Evolutionary conservation across 2,888 invertebrate species (phyloP).

Genomic region (Augochlorella aurata): DNA sequence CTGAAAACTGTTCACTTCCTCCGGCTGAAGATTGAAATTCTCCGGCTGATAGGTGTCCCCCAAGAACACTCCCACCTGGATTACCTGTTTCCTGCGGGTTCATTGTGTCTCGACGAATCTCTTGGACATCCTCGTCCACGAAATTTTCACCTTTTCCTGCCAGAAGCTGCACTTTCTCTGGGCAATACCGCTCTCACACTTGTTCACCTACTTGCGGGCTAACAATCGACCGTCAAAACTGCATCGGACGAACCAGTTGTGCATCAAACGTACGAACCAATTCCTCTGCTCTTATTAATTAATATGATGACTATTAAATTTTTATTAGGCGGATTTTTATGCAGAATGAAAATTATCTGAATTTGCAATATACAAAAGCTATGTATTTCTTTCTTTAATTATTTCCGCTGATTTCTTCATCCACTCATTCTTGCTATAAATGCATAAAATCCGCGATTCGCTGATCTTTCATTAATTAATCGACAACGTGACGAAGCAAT

Average conservation of each 20-base stretch:
- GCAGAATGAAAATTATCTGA: too few relatives aligned
- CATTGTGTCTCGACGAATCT: not conserved
- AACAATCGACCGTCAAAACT: not conserved
- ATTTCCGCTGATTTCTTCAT: too few relatives aligned
- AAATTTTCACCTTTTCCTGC: conserved; percentile 8
- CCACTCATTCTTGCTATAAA: too few relatives aligned
- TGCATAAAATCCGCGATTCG: too few relatives aligned
- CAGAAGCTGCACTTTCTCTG: conserved; percentile 11
- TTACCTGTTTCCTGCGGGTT: conserved; percentile 8
- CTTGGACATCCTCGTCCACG: not conserved
- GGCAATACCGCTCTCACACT: not conserved
- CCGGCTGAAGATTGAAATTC: not conserved
- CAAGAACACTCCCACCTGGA: not conserved
- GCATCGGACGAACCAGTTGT: not conserved
- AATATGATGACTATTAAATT: too few relatives aligned
- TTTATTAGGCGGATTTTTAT: too few relatives aligned
- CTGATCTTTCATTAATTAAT: too few relatives aligned
- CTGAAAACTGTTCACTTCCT: not conserved
- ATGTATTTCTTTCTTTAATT: too few relatives aligned
- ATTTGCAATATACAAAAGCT: too few relatives aligned
- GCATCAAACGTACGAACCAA: too few relatives aligned
- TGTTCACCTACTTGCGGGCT: not conserved
- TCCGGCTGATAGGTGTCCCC: not conserved
- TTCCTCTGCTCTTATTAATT: too few relatives aligned
- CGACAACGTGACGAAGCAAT: too few relatives aligned